Evolutionary conservation across 2,113 vertebrate species (phyloP).

Genomic region (Oenanthe melanoleuca): DNA sequence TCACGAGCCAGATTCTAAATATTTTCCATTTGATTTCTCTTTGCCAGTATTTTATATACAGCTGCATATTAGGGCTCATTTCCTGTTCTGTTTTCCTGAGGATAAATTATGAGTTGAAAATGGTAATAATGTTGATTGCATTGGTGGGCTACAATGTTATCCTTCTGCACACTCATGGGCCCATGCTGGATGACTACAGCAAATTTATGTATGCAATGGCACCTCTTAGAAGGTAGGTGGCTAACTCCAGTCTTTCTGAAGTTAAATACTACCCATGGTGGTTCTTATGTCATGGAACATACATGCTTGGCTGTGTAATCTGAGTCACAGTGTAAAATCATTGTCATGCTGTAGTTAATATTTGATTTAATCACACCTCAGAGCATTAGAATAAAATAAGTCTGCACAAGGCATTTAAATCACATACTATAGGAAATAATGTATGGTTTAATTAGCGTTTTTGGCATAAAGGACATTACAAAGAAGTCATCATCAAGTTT

Average conservation of each 20-base stretch:
- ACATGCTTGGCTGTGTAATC: not conserved
- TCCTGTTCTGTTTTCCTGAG: constrained; percentile 97
- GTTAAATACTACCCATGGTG: not conserved
- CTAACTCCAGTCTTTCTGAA: not conserved
- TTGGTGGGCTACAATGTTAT: constrained; percentile 91
- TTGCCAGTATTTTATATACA: constrained; percentile 95
- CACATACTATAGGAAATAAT: not conserved
- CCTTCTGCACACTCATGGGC: constrained; percentile 90
- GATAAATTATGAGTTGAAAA: constrained; percentile 96
- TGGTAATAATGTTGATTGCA: constrained; percentile 93
- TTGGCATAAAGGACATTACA: not conserved
- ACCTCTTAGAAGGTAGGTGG: constrained; percentile 83
- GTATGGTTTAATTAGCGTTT: not conserved
- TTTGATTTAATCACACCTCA: not conserved
- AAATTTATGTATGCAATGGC: constrained; percentile 86
- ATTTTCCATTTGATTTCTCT: not conserved
- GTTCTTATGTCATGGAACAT: not conserved
- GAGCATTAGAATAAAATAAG: not conserved
- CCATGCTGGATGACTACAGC: constrained; percentile 91
- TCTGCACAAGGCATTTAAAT: not conserved
- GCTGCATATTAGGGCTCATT: constrained; percentile 94
- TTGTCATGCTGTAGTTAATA: not conserved
- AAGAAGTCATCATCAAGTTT: not conserved
- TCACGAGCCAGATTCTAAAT: not conserved
- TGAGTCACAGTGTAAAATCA: not conserved